Conservation (phyloP, 64 coral and sea anemone genomes). For the Platygyra sinensis region DNA sequence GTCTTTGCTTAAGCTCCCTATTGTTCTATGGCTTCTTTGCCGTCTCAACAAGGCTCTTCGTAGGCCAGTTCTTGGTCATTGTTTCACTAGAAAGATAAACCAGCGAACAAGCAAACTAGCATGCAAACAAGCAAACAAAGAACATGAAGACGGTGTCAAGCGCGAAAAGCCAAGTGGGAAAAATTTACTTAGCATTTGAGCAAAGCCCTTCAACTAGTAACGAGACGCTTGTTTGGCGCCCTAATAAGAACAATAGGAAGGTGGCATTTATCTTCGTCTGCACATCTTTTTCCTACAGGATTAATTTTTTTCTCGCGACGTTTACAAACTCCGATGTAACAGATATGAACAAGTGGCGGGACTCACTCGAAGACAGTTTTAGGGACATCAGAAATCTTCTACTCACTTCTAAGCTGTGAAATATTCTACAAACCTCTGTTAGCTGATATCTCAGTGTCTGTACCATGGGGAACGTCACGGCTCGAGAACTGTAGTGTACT, state of each 20-base stretch:
- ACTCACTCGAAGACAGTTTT: conserved; percentile 47
- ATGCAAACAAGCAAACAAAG: too few species aligned
- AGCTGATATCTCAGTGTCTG: not conserved
- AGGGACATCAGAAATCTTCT: conserved; percentile 51
- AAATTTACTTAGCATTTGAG: too few species aligned
- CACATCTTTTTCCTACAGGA: conserved; percentile 4
- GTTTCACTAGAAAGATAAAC: too few species aligned
- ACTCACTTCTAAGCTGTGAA: conserved; percentile 57
- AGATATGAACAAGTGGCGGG: conserved; percentile 40
- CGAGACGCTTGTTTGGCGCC: too few species aligned
- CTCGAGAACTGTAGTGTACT: too few species aligned
- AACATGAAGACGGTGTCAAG: not conserved
- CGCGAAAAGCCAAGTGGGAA: not conserved
- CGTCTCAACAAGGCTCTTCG: too few species aligned
- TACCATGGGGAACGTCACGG: too few species aligned
- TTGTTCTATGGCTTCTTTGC: too few species aligned
- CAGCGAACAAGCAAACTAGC: not conserved
- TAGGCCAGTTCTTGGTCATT: too few species aligned
- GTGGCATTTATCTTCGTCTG: not conserved
- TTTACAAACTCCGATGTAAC: conserved; percentile 65
- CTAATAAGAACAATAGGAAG: too few species aligned
- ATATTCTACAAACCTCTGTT: not conserved
- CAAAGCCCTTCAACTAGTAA: too few species aligned
- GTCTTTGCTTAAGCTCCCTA: too few species aligned
- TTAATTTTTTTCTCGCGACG: conserved; percentile 25